These are phyloP conservation scores for Siniperca knerii DNA, from an alignment of 2,113 vertebrate genomes.

Conservation along the genomic window DNA sequence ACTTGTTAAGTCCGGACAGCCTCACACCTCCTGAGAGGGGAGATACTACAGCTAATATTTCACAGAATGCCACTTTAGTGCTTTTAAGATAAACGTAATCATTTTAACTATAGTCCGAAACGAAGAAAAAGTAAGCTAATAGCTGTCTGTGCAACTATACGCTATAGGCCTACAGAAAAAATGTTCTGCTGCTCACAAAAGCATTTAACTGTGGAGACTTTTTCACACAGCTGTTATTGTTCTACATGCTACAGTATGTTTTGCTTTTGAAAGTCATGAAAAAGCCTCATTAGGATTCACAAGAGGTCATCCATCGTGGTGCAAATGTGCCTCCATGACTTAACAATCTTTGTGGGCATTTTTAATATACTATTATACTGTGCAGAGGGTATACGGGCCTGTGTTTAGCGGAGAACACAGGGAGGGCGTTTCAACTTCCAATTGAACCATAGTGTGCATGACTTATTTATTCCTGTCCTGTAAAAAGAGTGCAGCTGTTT, in stretches of 20 bases:
- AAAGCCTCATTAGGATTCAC: slow-evolving; percentile 79
- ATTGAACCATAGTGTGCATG: slow-evolving; percentile 60
- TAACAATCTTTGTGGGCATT: slow-evolving; percentile 82
- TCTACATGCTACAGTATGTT: slow-evolving; percentile 68
- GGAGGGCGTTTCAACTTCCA: slow-evolving; percentile 63
- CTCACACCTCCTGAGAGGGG: slow-evolving; percentile 27
- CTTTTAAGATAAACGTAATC: not conserved
- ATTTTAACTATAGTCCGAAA: slow-evolving; percentile 1
- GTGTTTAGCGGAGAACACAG: slow-evolving; percentile 64
- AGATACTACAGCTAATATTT: slow-evolving; percentile 29
- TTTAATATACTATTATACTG: slow-evolving; percentile 85
- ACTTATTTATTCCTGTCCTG: slow-evolving; percentile 70
- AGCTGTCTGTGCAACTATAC: not conserved
- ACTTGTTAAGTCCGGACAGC: slow-evolving; percentile 43
- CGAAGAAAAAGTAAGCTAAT: slow-evolving; percentile 16
- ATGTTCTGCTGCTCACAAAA: slow-evolving; percentile 26
- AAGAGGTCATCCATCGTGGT: slow-evolving; percentile 77
- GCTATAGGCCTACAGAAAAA: not conserved
- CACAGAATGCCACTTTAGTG: not conserved
- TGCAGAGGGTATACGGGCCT: slow-evolving; percentile 59
- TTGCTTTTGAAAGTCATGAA: slow-evolving; percentile 73
- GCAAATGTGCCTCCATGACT: slow-evolving; percentile 66
- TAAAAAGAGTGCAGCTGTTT: slow-evolving; percentile 79
- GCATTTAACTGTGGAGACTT: slow-evolving; percentile 55
- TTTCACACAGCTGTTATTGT: slow-evolving; percentile 65